Conservation (phyloP, 2,888 invertebrate species). For the Tigriopus californicus region DNA sequence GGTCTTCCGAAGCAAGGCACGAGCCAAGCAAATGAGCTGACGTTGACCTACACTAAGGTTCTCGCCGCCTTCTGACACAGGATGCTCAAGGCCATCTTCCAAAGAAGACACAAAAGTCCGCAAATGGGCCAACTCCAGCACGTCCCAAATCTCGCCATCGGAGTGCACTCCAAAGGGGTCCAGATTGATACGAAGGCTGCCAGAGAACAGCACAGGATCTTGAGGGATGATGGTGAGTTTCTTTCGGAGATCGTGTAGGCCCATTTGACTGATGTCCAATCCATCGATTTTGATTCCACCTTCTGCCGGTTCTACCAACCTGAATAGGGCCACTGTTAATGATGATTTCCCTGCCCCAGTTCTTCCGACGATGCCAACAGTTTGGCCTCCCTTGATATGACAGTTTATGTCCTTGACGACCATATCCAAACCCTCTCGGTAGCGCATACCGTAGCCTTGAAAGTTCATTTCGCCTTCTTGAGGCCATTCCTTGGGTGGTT, state of each 20-base stretch:
- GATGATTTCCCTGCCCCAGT: conserved; percentile 37
- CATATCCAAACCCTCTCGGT: conserved; percentile 30
- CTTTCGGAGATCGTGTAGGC: conserved; percentile 33
- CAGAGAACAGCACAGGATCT: conserved; percentile 42
- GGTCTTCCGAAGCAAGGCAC: conserved; percentile 25
- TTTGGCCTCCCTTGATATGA: conserved; percentile 35
- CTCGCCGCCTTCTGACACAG: conserved; percentile 76
- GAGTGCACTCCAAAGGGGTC: conserved; percentile 64
- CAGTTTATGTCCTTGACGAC: conserved; percentile 37
- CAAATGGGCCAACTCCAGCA: conserved; percentile 73
- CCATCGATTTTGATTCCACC: conserved; percentile 37
- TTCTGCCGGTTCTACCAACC: conserved; percentile 36
- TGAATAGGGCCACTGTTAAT: conserved; percentile 37
- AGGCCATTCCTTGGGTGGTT: conserved; percentile 33
- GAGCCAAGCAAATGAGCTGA: conserved; percentile 25
- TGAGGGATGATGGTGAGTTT: conserved; percentile 27
- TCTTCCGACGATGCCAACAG: conserved; percentile 33
- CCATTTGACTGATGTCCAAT: conserved; percentile 31
- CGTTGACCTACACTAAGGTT: conserved; percentile 36
- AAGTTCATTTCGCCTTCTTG: conserved; percentile 33
- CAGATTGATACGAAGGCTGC: conserved; percentile 54
- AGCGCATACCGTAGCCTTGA: conserved; percentile 32
- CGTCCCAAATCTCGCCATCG: conserved; percentile 71
- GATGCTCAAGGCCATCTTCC: conserved; percentile 55
- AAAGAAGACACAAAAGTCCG: conserved; percentile 61